A percentile compares a stretch with the other conserved stretches of the same genome.
These are phyloP conservation scores for Chalcis sispes DNA, from an alignment of 2,888 invertebrate species.

Conservation along the genomic window DNA sequence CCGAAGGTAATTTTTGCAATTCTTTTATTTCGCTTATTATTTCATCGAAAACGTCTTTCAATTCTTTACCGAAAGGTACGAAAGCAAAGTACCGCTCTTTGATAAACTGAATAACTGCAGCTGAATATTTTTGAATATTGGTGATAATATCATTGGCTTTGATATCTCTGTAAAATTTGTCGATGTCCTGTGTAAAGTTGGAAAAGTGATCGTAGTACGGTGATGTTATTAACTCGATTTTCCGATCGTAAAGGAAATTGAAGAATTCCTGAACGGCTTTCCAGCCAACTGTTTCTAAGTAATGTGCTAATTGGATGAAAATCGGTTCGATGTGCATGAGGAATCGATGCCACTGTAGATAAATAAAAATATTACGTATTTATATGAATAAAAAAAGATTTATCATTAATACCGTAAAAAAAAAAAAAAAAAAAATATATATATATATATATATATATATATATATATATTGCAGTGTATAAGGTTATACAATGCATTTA, in stretches of 20 bases:
- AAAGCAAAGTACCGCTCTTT: slow-evolving; percentile 82
- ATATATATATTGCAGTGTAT: too few relatives aligned
- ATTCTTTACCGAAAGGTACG: slow-evolving; percentile 83
- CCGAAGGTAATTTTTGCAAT: slow-evolving; percentile 80
- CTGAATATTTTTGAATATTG: slow-evolving; percentile 86
- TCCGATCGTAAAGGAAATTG: slow-evolving; percentile 89
- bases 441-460: too few relatives aligned
- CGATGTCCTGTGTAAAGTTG: slow-evolving; percentile 88
- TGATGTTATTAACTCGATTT: slow-evolving; percentile 87
- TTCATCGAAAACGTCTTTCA: slow-evolving; percentile 81
- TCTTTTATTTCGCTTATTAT: slow-evolving; percentile 81
- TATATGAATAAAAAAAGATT: too few relatives aligned
- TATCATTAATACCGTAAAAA: too few relatives aligned
- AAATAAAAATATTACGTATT: slow-evolving; percentile 1
- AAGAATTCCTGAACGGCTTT: slow-evolving; percentile 85
- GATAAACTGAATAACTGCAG: slow-evolving; percentile 82
- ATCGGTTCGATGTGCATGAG: slow-evolving; percentile 87
- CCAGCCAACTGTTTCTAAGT: slow-evolving; percentile 85
- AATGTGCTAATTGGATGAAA: slow-evolving; percentile 86
- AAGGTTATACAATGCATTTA: too few relatives aligned
- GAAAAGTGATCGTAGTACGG: slow-evolving; percentile 89
- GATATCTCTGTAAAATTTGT: slow-evolving; percentile 86
- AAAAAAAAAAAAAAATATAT: background rate
- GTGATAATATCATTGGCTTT: slow-evolving; percentile 86
- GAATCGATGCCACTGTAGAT: slow-evolving; percentile 80